Conservation (phyloP, 2,888 invertebrate genomes). For the Malthinus seriepunctatus region DNA sequence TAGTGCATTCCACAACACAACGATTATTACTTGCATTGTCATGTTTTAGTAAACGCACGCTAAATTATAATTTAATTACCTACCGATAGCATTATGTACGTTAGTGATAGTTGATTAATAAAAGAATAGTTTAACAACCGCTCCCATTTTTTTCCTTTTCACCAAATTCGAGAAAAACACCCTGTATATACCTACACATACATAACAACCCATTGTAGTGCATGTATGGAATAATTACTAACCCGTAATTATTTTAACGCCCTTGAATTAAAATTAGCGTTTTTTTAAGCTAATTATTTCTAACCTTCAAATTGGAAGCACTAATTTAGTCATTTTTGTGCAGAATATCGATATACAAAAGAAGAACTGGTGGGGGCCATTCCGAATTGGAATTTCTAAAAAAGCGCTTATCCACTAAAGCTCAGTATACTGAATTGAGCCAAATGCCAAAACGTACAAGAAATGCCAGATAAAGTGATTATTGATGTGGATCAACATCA, state of each 20-base stretch:
- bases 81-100: constrained; percentile 4
- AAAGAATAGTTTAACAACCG: constrained; percentile 9
- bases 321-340: constrained; percentile 34
- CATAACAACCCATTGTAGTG: constrained; percentile 7
- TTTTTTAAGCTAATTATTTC: not conserved
- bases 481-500: not conserved
- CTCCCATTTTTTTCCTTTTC: constrained; percentile 2
- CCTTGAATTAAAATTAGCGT: constrained; percentile 5
- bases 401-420: constrained; percentile 42
- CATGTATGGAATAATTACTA: constrained; percentile 9
- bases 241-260: constrained; percentile 7
- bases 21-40: constrained; percentile 6
- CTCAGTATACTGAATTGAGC: constrained; percentile 48
- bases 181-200: constrained; percentile 1
- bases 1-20: constrained; percentile 11
- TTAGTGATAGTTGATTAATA: constrained; percentile 13
- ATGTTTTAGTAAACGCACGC: not conserved
- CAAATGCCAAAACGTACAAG: constrained; percentile 39
- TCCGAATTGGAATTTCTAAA: constrained; percentile 36
- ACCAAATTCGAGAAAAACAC: no score
- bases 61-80: not conserved
- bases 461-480: constrained; percentile 24
- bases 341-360: constrained; percentile 51
- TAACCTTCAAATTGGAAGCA: not conserved
- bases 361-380: constrained; percentile 39